phyloP scores from a whole-genome alignment of 2,113 vertebrate species.

The Vidua macroura region DNA sequence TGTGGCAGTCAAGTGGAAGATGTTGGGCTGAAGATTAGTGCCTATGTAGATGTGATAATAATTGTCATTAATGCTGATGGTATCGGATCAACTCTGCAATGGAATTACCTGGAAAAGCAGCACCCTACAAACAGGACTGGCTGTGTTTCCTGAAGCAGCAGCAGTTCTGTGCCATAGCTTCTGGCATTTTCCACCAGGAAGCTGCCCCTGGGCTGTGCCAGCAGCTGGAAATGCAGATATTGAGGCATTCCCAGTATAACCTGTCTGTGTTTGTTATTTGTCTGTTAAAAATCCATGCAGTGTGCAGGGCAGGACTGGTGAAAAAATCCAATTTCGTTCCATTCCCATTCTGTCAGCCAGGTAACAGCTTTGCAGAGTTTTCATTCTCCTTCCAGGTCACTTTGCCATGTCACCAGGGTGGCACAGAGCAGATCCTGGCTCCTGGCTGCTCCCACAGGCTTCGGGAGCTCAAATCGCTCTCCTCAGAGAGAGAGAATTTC shows the following conservation, averaged over 20 bases:
- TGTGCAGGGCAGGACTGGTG: too few species aligned
- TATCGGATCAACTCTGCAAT: too few species aligned
- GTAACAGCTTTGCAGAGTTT: not conserved
- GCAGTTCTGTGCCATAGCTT: accelerated
- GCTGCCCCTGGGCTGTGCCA: accelerated
- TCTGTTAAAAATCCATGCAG: not conserved
- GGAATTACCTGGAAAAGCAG: not conserved
- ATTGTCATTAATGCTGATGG: not conserved
- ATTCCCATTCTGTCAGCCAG: accelerated
- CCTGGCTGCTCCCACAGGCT: not conserved
- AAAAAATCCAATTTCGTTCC: accelerated
- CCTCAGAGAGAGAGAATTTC: not conserved
- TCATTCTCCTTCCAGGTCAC: accelerated
- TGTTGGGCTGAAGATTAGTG: not conserved
- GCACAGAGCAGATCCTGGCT: accelerated
- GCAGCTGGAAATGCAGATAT: not conserved
- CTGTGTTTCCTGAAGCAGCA: not conserved
- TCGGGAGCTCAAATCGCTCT: accelerated
- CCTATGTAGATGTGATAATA: not conserved
- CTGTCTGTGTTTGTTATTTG: accelerated
- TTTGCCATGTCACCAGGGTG: not conserved
- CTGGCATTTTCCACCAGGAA: not conserved
- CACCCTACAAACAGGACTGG: accelerated
- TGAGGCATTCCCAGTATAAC: accelerated
- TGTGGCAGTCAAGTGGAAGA: not conserved